A percentile compares a stretch with the other conserved stretches of the same genome.
These are phyloP conservation scores for Ceratotherium simum DNA, from an alignment of 2,113 vertebrate genomes.

Conservation along the genomic window DNA sequence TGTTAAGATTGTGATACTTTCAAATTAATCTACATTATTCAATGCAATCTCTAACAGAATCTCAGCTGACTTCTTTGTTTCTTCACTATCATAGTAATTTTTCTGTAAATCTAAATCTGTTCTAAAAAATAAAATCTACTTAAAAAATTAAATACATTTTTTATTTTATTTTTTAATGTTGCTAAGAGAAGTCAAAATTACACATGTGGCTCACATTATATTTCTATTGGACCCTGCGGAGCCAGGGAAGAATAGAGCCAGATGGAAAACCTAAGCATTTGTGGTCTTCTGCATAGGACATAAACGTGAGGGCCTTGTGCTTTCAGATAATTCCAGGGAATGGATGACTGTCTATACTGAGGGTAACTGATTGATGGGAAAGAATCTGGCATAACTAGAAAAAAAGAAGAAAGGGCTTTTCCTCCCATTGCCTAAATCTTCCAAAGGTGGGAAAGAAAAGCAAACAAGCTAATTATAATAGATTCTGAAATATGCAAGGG, in stretches of 20 bases:
- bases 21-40: background rate
- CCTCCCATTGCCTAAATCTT: background rate
- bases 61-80: background rate
- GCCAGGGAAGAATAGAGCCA: background rate
- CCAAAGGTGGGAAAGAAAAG: background rate
- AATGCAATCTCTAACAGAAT: background rate
- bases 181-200: background rate
- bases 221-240: background rate
- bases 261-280: background rate
- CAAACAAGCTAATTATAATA: background rate
- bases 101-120: background rate
- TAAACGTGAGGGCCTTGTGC: background rate
- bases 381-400: background rate
- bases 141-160: background rate
- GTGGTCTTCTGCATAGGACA: background rate
- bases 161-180: background rate
- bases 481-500: background rate
- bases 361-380: background rate
- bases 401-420: background rate
- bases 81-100: background rate
- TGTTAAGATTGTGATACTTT: background rate
- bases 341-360: background rate
- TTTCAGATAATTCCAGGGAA: background rate
- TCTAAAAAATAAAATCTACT: background rate
- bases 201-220: background rate